Conservation (phyloP, 1,140 invertebrate species). For the Saxidomus purpurata region DNA sequence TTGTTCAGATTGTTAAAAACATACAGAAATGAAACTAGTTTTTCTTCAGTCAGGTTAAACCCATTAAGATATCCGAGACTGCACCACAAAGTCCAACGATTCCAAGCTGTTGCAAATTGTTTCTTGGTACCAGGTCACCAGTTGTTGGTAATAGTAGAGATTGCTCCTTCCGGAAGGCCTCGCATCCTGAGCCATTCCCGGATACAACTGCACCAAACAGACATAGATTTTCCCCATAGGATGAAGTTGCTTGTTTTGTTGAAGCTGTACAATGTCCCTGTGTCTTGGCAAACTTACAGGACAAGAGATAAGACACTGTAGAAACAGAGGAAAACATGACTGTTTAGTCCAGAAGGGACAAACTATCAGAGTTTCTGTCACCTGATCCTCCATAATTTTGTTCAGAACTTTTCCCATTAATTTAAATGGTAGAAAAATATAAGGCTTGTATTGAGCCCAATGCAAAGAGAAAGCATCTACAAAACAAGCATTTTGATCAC, state of each 20-base stretch:
- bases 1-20: not conserved
- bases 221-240: conserved; percentile 26
- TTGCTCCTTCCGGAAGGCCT: conserved; percentile 23
- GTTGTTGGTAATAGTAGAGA: conserved; percentile 7
- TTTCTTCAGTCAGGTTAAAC: not conserved
- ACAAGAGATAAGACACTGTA: conserved; percentile 26
- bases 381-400: conserved; percentile 47
- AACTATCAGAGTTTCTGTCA: conserved; percentile 41
- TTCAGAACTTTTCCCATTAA: conserved; percentile 52
- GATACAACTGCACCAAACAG: conserved; percentile 42
- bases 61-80: not conserved
- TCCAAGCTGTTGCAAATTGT: too few species aligned
- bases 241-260: conserved; percentile 28
- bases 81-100: not conserved
- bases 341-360: conserved; percentile 34
- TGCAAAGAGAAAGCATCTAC: conserved; percentile 44
- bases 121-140: too few species aligned
- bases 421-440: conserved; percentile 51
- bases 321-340: conserved; percentile 55
- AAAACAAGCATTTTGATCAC: not conserved
- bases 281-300: conserved; percentile 59
- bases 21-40: not conserved
- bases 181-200: conserved; percentile 8
- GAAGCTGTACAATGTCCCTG: conserved; percentile 15
- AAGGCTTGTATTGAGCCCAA: conserved; percentile 24